Base-by-base conservation (phyloP, 2,888 invertebrate species). In the Philonicus albiceps region DNA sequence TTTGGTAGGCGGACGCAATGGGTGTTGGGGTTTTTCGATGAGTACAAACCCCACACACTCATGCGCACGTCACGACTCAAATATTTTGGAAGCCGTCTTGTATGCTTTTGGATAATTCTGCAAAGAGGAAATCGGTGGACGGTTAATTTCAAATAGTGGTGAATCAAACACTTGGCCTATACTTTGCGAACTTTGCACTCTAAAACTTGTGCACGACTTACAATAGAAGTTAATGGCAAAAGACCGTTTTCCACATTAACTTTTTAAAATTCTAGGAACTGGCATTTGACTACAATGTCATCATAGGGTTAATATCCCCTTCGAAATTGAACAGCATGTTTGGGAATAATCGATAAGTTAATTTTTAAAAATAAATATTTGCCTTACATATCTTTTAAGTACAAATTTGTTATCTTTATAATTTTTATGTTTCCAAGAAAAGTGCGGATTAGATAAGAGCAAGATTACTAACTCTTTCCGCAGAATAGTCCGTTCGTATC, bases 1-100 rank as follows among this genome's bases (percentile, higher is more conserved):
- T 64, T 22, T 22, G 19, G 53, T 76, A 78, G 72, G 64, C 86
- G 76, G 43, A 80, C 80, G 86, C 86, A 86, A 86, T 86, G 80
- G 78, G 86, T 86, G 86, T 31, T 80, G 78, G 80, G 86, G 86
- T 72, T 86, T 80, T 8, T 31, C 31, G 19, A 27, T 37, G 55
- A 78, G 37, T 22, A 64, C 55, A 86, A 86, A 86, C 86, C 86
- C 86, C 86, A 86, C 30, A 86, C 86, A 86, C 86, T 80, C 86
- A 86, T 86, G 80, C 86, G 86, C 78, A 76, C 86, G 75, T 74
- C 85, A 85, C 84, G 73, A 73, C 27, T 40, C 13, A 43, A 83
- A 37, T 40, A 40, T 84, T 43, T 8, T 40, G 72, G 73, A 43
- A 30, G 84, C 84, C 84, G 84, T 84, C 73, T 84, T 84, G 72